Conservation (phyloP, 2,113 vertebrate species). For the Bufo gargarizans region DNA sequence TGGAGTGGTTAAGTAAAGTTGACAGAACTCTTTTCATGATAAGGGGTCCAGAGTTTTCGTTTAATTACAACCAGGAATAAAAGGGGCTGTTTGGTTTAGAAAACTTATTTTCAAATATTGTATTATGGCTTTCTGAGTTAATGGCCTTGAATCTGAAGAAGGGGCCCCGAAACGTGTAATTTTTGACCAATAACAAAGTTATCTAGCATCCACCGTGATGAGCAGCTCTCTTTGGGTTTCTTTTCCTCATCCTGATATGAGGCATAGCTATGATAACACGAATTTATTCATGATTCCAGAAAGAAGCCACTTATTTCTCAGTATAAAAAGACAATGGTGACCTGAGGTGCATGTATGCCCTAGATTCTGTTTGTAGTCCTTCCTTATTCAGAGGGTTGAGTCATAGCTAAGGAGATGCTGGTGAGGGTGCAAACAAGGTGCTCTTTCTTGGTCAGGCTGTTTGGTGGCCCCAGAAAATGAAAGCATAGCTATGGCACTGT, state of each 20-base stretch:
- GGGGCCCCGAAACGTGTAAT: no score
- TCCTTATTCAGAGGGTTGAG: not conserved
- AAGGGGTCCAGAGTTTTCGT: not conserved
- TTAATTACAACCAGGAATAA: not conserved
- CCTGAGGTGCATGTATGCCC: not conserved
- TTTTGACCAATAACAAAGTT: no score
- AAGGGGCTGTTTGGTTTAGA: not conserved
- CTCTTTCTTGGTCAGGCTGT: not conserved
- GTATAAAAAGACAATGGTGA: not conserved
- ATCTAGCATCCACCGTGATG: no score
- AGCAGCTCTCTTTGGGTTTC: no score
- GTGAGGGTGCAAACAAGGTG: not conserved
- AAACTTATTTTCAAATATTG: not conserved
- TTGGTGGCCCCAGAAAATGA: not conserved
- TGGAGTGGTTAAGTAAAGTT: not conserved
- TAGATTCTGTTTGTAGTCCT: not conserved
- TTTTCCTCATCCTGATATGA: no score
- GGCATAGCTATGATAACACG: no score
- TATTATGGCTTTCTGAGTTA: not conserved
- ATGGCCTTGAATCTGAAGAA: no score
- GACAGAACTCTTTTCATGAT: constrained; percentile 12
- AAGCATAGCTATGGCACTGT: not conserved
- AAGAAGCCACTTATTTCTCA: not conserved
- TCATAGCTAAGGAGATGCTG: not conserved
- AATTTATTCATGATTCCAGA: not conserved